These are phyloP conservation scores for Tribolium castaneum DNA, from an alignment of 1,140 invertebrate species.

Conservation along the genomic window DNA sequence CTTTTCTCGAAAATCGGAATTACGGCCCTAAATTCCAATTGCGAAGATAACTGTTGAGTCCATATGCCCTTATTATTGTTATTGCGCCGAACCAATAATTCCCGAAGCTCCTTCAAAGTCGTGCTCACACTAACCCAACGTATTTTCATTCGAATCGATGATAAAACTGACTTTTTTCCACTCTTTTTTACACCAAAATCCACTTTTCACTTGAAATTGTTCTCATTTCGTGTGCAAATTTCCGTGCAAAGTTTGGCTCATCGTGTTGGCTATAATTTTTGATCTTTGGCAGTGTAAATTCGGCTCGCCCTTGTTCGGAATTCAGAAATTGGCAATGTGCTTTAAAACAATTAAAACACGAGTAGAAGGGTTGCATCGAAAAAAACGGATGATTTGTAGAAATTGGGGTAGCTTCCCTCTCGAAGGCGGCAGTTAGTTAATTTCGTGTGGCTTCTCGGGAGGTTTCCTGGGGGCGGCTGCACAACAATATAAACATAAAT, in stretches of 20 bases:
- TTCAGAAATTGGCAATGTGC: slow-evolving; percentile 58
- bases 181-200: not conserved
- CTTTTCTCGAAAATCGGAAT: not conserved
- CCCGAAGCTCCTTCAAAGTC: slow-evolving; percentile 6
- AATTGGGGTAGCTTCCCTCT: slow-evolving; percentile 49
- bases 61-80: slow-evolving; percentile 38
- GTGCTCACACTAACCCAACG: not conserved
- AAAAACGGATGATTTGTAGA: slow-evolving; percentile 56
- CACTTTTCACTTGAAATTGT: not conserved
- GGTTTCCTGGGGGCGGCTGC: not conserved
- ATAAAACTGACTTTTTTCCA: no score
- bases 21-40: not conserved
- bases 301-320: slow-evolving; percentile 26
- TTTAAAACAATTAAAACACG: slow-evolving; percentile 59
- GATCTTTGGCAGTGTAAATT: not conserved
- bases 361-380: slow-evolving; percentile 54
- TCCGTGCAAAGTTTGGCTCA: no score
- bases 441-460: slow-evolving; percentile 39
- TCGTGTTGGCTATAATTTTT: not conserved
- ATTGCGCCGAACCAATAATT: slow-evolving; percentile 26
- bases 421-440: slow-evolving; percentile 48
- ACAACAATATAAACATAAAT: slow-evolving; percentile 32
- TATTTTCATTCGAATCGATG: no score
- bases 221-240: not conserved
- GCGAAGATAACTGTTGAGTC: slow-evolving; percentile 26